Base-by-base conservation (phyloP, 1,140 invertebrate species). In the Aphelinus certus region DNA sequence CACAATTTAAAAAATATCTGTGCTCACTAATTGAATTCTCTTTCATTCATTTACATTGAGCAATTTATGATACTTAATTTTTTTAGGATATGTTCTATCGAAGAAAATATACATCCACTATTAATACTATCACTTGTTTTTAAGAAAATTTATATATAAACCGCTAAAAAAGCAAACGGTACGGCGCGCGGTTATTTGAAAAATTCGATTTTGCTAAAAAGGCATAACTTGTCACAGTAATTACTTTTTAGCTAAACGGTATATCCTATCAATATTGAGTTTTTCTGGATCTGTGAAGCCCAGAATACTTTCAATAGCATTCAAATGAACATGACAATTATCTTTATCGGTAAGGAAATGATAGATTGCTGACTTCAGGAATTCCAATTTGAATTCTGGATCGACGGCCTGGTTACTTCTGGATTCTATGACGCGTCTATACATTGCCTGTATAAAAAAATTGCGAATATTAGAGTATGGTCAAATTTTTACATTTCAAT, bases 281-380 rank as follows among this genome's bases (percentile, higher is more conserved):
- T 94, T 94, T 83, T 95, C 94, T 51, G 88, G 89, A 48, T 94
- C 91, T 46, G 91, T 92, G 81, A 94, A 95, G 43, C 93, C 94
- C 76, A 96, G 86, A 79, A 96, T 96, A 85, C 94, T 96, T 84
- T 95, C 93, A 78, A 96, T 96, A 49, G 94, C 95, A 79, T 92
- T 93, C 43, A 96, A 86, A 84, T 96, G 95, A 7, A 93, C 94
- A 79, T 93, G 91, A 73, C 93, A 92, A 82, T 95, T 96, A 80
- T 95, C 94, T 78, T 92, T 93, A 82, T 96, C 94, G 0, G 94
- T 96, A 60, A 96, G 88, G 83, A 96, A 96, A 83, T 96, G 96
- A 83, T 95, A 96, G 79, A 96, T 91, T n/a, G 95, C 94, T 71
- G 94, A 95, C 87, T 95, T 96, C 68, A 96, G 89, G 87, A 96